phyloP scores from a whole-genome alignment of 2,113 vertebrate species.

The Eptesicus fuscus region DNA sequence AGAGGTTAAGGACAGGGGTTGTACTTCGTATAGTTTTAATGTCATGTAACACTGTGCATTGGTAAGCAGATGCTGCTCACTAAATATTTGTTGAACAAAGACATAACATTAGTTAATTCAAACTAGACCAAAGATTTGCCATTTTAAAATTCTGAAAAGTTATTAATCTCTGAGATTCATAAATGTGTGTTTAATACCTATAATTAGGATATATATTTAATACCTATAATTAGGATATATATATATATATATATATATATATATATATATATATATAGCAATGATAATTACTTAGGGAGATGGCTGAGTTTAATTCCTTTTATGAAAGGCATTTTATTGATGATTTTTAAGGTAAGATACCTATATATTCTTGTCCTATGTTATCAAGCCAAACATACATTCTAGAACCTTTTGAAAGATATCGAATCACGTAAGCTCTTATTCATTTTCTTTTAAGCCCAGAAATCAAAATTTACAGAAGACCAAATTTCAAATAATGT shows the following conservation, averaged over 20 bases:
- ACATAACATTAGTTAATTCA: neutral
- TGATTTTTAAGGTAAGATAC: neutral
- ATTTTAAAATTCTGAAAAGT: neutral
- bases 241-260: neutral
- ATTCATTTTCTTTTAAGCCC: slow-evolving; percentile 18
- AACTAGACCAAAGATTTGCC: neutral
- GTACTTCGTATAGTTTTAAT: neutral
- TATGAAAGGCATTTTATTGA: neutral
- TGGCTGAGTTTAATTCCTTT: neutral
- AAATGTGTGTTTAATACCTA: neutral
- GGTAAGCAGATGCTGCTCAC: neutral
- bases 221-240: no score
- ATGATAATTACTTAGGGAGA: neutral
- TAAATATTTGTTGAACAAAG: neutral
- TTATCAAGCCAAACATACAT: slow-evolving; percentile 10
- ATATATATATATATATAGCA: neutral
- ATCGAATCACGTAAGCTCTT: neutral
- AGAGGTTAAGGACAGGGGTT: neutral
- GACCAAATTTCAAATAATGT: slow-evolving; percentile 1
- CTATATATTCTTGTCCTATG: neutral
- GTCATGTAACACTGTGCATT: neutral
- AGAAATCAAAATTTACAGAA: neutral
- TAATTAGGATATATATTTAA: neutral
- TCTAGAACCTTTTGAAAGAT: neutral
- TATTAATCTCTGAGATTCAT: neutral